Percentiles rank a stretch among this genome's conserved stretches.
Conservation (phyloP, 2,797 vertebrate species). For the Sebastes itinus region DNA sequence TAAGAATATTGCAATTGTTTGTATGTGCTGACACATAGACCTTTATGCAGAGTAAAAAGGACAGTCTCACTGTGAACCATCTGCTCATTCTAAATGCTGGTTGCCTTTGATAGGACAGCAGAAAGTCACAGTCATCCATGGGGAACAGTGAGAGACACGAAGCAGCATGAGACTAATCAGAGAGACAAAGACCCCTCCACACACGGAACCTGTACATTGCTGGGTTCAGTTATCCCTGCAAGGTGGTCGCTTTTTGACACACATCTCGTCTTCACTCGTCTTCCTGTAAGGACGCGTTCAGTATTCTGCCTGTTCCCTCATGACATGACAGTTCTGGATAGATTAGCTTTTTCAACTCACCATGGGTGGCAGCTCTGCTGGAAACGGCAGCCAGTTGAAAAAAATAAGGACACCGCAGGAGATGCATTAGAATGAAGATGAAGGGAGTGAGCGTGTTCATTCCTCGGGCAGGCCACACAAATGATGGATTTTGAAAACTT, state of each 20-base stretch:
- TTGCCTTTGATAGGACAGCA: slow-evolving; percentile 44
- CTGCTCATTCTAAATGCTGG: slow-evolving; percentile 47
- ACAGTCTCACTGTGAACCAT: slow-evolving; percentile 61
- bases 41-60: slow-evolving; percentile 34
- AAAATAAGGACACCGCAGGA: slow-evolving; percentile 27
- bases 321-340: slow-evolving; percentile 38
- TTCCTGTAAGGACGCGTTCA: neutral
- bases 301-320: slow-evolving; percentile 11
- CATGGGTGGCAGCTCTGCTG: slow-evolving; percentile 26
- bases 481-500: neutral
- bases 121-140: slow-evolving; percentile 51
- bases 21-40: slow-evolving; percentile 20
- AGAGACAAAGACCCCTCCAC: slow-evolving; percentile 24
- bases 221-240: neutral
- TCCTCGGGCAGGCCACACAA: neutral
- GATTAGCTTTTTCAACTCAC: slow-evolving; percentile 21
- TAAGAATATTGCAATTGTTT: neutral
- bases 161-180: slow-evolving; percentile 37
- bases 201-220: slow-evolving; percentile 6
- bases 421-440: slow-evolving; percentile 21
- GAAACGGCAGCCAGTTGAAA: slow-evolving; percentile 20
- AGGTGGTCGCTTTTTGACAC: neutral
- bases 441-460: neutral
- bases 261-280: slow-evolving; percentile 2
- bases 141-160: slow-evolving; percentile 43